Conservation (phyloP, 2,888 invertebrate genomes). For the Eristalinus sepulchralis region DNA sequence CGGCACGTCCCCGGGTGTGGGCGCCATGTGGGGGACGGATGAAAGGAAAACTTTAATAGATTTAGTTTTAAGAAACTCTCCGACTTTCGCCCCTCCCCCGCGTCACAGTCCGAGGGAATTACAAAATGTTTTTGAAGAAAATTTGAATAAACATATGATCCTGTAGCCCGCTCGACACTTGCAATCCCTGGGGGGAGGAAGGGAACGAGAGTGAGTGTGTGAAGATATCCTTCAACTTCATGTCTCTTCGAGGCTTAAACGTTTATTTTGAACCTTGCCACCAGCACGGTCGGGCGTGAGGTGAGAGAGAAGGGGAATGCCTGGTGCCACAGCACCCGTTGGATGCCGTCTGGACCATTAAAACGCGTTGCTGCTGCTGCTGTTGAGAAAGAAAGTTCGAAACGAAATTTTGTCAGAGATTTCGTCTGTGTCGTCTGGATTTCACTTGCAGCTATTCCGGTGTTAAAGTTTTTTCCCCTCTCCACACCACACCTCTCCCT, state of each 20-base stretch:
- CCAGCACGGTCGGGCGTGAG: neutral
- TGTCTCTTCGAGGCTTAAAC: conserved; percentile 46
- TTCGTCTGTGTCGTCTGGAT: conserved; percentile 70
- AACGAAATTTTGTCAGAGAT: conserved; percentile 69
- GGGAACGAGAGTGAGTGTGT: neutral
- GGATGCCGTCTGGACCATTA: conserved; percentile 42
- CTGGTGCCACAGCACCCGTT: conserved; percentile 29
- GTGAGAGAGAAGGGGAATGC: conserved; percentile 29
- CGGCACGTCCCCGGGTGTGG: neutral
- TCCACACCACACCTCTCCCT: neutral
- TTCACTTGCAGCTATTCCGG: conserved; percentile 70
- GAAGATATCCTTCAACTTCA: conserved; percentile 50
- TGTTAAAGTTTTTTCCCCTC: conserved; percentile 45
- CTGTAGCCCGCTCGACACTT: neutral
- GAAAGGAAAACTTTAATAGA: conserved; percentile 67
- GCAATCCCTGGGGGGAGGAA: neutral
- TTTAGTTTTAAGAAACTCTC: conserved; percentile 56
- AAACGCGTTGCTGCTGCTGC: neutral
- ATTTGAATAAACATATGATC: conserved; percentile 64
- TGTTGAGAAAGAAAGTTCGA: conserved; percentile 45
- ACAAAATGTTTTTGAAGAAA: conserved; percentile 63
- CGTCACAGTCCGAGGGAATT: conserved; percentile 32
- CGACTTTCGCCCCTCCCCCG: neutral
- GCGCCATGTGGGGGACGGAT: conserved; percentile 7
- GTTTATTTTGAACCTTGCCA: conserved; percentile 28